Evolutionary conservation across 2,797 vertebrate species (phyloP), one percentile per base, ranked within the genome.

Genomic region (Chaenodraco wilsoni): DNA sequence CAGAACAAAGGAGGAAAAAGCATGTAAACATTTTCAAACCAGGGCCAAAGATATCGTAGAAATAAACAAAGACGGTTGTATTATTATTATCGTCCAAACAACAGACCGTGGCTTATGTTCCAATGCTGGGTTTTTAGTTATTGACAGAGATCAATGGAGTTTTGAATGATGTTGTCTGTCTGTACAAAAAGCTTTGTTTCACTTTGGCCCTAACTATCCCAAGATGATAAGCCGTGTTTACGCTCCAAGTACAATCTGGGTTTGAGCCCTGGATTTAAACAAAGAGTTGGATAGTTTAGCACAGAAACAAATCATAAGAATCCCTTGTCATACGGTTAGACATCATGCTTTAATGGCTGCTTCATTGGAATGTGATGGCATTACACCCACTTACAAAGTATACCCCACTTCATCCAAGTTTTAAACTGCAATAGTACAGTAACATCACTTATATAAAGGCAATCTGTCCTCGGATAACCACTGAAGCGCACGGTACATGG

Each of bases 401-500:
- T 51, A 37, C 8, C 33, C 33, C 8, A 4, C 14, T 67, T 64
- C 9, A 13, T 41, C 31, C 15, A 11, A 43, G 9, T 44, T 31
- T 54, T 2, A 5, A 46, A 61, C 41, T 13, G 40, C 19, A 40
- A 37, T 33, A 27, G n/a, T n/a, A 37, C 21, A 17, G 51, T n/a
- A 52, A 50, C 55, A 21, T 58, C 41, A 41, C 54, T 67, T 70
- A 43, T 45, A 60, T 44, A 52, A 70, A 52, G 15, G 16, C 51
- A 76, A 23, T 63, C 19, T 40, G 51, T 59, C 12, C 45, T 16
- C 14, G 57, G 72, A 23, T 52, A 41, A 52, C 61, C 59, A 64
- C 63, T 55, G 31, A 50, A 75, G 61, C 48, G 9, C 33, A 61
- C 4, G 8, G 46, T 43, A 62, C 61, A 70, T 72, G 41, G 69